Conservation (phyloP, 1,140 invertebrate species). For the Temnothorax longispinosus region DNA sequence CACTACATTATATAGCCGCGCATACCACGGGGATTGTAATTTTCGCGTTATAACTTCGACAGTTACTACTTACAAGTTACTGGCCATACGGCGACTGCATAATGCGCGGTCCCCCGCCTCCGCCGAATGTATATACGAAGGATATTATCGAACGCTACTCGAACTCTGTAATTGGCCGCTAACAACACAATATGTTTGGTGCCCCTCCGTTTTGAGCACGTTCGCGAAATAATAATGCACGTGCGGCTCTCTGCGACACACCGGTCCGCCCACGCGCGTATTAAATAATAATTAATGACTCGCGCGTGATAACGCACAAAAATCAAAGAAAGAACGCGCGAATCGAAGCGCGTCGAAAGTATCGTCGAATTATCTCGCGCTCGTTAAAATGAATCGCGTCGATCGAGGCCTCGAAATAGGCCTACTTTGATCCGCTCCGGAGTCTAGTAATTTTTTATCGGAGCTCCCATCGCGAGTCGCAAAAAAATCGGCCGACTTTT, state of each 20-base stretch:
- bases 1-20: not conserved
- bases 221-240: slow-evolving; percentile 32
- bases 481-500: not conserved
- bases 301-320: not conserved
- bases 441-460: not conserved
- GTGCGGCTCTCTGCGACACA: not conserved
- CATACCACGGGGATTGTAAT: slow-evolving; percentile 32
- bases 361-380: slow-evolving; percentile 14
- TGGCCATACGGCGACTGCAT: not conserved
- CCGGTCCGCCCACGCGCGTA: not conserved
- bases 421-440: too few relatives aligned
- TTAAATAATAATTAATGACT: slow-evolving; percentile 38
- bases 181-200: slow-evolving; percentile 37
- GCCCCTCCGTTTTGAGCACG: slow-evolving; percentile 17
- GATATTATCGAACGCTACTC: slow-evolving; percentile 55
- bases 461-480: not conserved
- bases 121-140: not conserved
- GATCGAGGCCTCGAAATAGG: not conserved
- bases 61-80: slow-evolving; percentile 54
- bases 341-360: not conserved
- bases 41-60: slow-evolving; percentile 50
- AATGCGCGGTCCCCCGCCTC: not conserved
- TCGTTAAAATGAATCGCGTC: not conserved
- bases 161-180: slow-evolving; percentile 45
- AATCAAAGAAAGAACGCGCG: not conserved